Conservation (phyloP, 2,797 vertebrate genomes). For the Moxostoma hubbsi region DNA sequence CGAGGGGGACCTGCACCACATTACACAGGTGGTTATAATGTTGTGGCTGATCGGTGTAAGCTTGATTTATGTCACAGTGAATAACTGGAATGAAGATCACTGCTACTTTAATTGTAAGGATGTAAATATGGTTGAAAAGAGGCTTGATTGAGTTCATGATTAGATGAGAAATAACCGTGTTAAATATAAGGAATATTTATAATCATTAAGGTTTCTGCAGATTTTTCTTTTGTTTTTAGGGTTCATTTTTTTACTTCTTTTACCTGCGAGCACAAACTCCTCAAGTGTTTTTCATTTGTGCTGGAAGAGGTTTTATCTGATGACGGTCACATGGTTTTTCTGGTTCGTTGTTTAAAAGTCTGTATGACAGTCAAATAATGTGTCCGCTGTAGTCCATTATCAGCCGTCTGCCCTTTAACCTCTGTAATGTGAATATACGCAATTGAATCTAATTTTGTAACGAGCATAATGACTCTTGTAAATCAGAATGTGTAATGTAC, state of each 20-base stretch:
- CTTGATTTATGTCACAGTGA: slow-evolving; percentile 10
- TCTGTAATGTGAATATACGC: slow-evolving; percentile 75
- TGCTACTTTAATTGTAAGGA: slow-evolving; percentile 40
- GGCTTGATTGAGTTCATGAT: neutral
- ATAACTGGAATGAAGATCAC: slow-evolving; percentile 25
- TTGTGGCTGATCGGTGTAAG: too few relatives aligned
- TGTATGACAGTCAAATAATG: neutral
- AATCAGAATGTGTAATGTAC: slow-evolving; percentile 69
- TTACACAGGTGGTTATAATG: too few relatives aligned
- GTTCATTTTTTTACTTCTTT: slow-evolving; percentile 37
- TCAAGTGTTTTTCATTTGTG: slow-evolving; percentile 32
- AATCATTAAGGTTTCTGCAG: slow-evolving; percentile 14
- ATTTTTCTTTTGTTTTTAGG: slow-evolving; percentile 41
- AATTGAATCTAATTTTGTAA: slow-evolving; percentile 78
- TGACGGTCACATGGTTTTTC: slow-evolving; percentile 37
- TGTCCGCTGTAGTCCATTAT: slow-evolving; percentile 31
- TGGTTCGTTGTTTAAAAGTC: neutral
- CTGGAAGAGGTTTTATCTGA: slow-evolving; percentile 28
- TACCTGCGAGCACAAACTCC: slow-evolving; percentile 28
- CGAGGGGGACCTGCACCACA: too few relatives aligned
- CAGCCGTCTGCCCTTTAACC: slow-evolving; percentile 53
- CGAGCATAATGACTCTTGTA: slow-evolving; percentile 65
- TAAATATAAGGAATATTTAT: slow-evolving; percentile 52
- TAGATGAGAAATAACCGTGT: slow-evolving; percentile 25
- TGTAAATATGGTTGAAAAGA: slow-evolving; percentile 45